Evolutionary conservation across 2,113 vertebrate species (phyloP).

Genomic region (Alethe castanea): DNA sequence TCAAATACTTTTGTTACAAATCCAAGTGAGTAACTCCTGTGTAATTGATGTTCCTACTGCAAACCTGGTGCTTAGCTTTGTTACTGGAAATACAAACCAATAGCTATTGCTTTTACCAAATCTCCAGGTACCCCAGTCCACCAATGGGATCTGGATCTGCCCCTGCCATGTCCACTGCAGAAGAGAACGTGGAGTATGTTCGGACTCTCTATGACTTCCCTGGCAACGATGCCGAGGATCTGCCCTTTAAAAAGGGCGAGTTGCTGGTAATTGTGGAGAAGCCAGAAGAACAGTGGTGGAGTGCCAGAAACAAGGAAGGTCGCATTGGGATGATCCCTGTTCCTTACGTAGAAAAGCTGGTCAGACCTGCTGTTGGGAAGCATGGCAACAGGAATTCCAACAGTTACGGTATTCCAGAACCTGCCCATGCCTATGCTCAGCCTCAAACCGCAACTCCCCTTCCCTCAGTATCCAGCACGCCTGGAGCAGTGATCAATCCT

Average conservation of each 20-base stretch:
- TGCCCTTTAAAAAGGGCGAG: slow-evolving; percentile 96
- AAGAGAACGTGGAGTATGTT: slow-evolving; percentile 92
- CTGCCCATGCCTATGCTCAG: slow-evolving; percentile 91
- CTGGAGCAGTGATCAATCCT: slow-evolving; percentile 85
- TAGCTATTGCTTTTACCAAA: neutral
- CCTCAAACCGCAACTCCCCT: slow-evolving; percentile 92
- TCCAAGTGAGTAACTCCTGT: neutral
- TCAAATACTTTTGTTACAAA: neutral
- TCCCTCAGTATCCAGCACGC: slow-evolving; percentile 78
- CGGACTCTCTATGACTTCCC: slow-evolving; percentile 97
- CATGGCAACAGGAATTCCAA: slow-evolving; percentile 92
- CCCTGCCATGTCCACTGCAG: slow-evolving; percentile 69
- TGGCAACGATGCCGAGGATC: slow-evolving; percentile 95
- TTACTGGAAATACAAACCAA: neutral
- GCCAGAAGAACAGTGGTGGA: slow-evolving; percentile 99
- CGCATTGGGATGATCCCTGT: slow-evolving; percentile 96
- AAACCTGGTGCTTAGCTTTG: neutral
- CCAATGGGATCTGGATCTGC: slow-evolving; percentile 75
- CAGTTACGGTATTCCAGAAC: slow-evolving; percentile 96
- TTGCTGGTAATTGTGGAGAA: slow-evolving; percentile 93
- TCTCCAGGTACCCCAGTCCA: slow-evolving; percentile 82
- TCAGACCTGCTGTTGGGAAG: slow-evolving; percentile 79
- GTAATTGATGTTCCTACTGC: neutral
- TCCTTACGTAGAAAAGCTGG: slow-evolving; percentile 95
- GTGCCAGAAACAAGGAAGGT: slow-evolving; percentile 95